phyloP scores from a whole-genome alignment of 2,888 invertebrate species.

The Mystacides longicornis region DNA sequence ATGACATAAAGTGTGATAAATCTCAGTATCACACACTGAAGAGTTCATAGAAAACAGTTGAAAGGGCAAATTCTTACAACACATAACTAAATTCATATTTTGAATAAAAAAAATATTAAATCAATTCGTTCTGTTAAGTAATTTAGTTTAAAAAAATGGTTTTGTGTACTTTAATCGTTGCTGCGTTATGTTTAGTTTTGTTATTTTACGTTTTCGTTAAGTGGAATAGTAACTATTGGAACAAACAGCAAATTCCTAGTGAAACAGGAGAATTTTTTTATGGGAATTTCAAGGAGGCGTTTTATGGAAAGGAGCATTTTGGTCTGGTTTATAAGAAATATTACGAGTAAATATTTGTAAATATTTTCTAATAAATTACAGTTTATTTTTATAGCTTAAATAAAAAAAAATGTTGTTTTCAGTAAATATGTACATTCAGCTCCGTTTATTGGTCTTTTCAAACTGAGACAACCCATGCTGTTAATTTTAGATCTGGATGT shows the following conservation, averaged over 20 bases:
- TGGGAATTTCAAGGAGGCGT: conserved; percentile 17
- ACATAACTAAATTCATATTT: too few species aligned
- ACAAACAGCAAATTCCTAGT: conserved; percentile 4
- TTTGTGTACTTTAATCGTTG: not conserved
- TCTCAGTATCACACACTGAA: too few species aligned
- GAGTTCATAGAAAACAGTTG: too few species aligned
- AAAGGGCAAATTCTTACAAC: too few species aligned
- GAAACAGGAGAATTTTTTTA: conserved; percentile 12
- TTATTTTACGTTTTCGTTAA: conserved; percentile 6
- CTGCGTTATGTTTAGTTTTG: not conserved
- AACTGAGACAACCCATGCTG: conserved; percentile 2
- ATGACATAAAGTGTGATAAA: too few species aligned
- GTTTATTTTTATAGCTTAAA: not conserved
- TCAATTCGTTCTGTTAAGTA: too few species aligned
- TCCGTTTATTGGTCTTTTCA: conserved; percentile 3
- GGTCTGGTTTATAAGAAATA: conserved; percentile 11
- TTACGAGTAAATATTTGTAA: not conserved
- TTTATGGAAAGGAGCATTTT: conserved; percentile 15
- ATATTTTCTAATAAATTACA: too few species aligned
- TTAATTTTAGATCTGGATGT: not conserved
- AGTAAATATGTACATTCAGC: not conserved
- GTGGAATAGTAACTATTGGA: conserved; percentile 18
- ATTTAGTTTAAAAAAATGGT: too few species aligned
- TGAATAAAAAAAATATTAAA: too few species aligned
- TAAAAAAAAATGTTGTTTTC: not conserved